A percentile compares a stretch with the other conserved stretches of the same genome.
phyloP scores from a whole-genome alignment of 2,797 vertebrate genomes.

The Dendrocincla tyrannina region DNA sequence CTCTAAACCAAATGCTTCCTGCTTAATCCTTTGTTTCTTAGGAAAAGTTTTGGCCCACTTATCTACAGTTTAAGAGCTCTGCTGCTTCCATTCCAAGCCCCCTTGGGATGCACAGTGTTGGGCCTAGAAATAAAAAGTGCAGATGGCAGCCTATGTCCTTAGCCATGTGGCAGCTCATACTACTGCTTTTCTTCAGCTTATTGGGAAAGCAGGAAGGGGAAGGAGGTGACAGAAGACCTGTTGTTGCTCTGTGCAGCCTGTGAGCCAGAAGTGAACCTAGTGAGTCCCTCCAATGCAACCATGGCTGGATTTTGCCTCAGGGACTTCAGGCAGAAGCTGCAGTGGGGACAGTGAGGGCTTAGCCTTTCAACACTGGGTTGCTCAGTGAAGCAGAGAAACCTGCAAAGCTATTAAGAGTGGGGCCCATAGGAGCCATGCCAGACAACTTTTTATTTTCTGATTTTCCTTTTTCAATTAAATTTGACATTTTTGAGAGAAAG shows the following conservation, averaged over 20 bases:
- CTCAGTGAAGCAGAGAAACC: conserved; percentile 39
- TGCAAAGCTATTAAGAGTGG: neutral
- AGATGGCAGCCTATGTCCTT: neutral
- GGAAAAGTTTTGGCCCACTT: neutral
- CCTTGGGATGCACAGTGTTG: neutral
- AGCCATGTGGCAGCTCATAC: neutral
- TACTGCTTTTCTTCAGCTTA: neutral
- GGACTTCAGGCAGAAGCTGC: neutral
- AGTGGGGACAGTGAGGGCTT: neutral
- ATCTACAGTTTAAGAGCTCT: neutral
- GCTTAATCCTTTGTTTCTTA: neutral
- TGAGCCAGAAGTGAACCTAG: neutral
- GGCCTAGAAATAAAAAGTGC: neutral
- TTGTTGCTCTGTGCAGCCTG: neutral
- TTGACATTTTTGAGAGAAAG: conserved; percentile 59
- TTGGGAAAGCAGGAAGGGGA: neutral
- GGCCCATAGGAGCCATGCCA: conserved; percentile 24
- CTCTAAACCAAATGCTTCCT: neutral
- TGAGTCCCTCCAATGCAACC: neutral
- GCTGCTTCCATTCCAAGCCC: neutral
- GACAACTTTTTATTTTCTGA: conserved; percentile 52
- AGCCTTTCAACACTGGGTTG: neutral
- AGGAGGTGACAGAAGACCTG: neutral
- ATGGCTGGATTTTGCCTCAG: neutral
- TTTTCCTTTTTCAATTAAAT: conserved; percentile 67